Base-by-base conservation (phyloP, 1,140 invertebrate species). In the Heliothis subflexa region DNA sequence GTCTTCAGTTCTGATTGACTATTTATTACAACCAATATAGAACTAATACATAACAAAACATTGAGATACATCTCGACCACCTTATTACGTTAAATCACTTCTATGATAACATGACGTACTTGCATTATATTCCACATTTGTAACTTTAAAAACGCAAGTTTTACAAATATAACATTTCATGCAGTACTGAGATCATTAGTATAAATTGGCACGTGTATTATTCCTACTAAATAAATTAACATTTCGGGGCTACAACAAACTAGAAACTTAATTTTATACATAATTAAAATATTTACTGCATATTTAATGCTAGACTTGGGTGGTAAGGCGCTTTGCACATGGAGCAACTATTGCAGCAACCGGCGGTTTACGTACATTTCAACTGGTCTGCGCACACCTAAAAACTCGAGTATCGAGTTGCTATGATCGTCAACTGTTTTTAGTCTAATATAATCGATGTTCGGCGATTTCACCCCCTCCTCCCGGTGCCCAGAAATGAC, bases 101-200 rank as follows among this genome's bases (percentile, higher is more conserved):
- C 33, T 28, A 59, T 2, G 45, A 73, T 59, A 16, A 52, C n/a
- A 62, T 40, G 52, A 52, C 45, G 33, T 25, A 40, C 14, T 5
- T 64, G 73, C 73, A 62, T 64, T 52, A 76, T 76, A 64, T 64
- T 70, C 64, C 21, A 62, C 73, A 76, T 64, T 74, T 74, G 55
- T 21, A 74, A 61, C 54, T 49, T 74, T 74, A 3, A 71, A 71
- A 71, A 70, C 66, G 21, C 10, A 18, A 71, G 55, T 74, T 59
- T 49, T 61, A 61, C 54, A 74, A 74, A 74, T 16, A 12, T 50
- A 74, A 49, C 33, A 61, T 74, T 74, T 74, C 40, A 74, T 61
- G 71, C 71, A 61, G 40, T 74, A 45, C n/a, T 59, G 71, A 74
- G 71, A 74, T 74, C 71, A 61, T 49, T 61, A 49, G 40, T 74